A percentile compares a stretch with the other conserved stretches of the same genome.
These are phyloP conservation scores for Neelides sp. DNA, from an alignment of 1,140 invertebrate species.

Conservation along the genomic window DNA sequence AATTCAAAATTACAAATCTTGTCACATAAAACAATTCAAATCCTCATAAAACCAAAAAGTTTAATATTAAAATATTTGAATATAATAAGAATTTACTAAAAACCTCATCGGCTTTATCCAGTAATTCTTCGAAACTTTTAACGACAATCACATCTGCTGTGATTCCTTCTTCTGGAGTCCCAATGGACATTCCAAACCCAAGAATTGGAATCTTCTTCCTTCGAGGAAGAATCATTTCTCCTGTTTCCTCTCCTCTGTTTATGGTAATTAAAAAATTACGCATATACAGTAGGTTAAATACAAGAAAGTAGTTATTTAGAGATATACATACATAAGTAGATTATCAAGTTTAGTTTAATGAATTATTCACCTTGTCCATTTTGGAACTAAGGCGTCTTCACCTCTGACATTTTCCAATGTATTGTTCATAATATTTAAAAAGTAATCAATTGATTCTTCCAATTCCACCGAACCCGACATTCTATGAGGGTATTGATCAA, in stretches of 20 bases:
- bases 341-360: too few species aligned
- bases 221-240: conserved; percentile 47
- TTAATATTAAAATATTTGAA: too few species aligned
- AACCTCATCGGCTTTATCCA: conserved; percentile 35
- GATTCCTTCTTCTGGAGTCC: conserved; percentile 46
- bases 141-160: conserved; percentile 40
- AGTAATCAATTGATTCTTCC: conserved; percentile 12
- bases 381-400: too few species aligned
- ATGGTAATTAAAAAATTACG: too few species aligned
- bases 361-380: too few species aligned
- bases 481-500: conserved; percentile 4
- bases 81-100: too few species aligned
- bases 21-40: too few species aligned
- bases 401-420: conserved; percentile 33
- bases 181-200: conserved; percentile 51
- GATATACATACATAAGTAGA: too few species aligned
- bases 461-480: conserved; percentile 2
- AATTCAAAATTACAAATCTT: too few species aligned
- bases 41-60: too few species aligned
- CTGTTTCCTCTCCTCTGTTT: conserved; percentile 49
- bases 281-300: too few species aligned
- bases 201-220: conserved; percentile 45
- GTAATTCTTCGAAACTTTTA: conserved; percentile 49
- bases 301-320: too few species aligned
- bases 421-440: conserved; percentile 28